Percentiles rank a stretch among this genome's conserved stretches.
Conservation (phyloP, 1,140 invertebrate species). For the Drosophila bocki region DNA sequence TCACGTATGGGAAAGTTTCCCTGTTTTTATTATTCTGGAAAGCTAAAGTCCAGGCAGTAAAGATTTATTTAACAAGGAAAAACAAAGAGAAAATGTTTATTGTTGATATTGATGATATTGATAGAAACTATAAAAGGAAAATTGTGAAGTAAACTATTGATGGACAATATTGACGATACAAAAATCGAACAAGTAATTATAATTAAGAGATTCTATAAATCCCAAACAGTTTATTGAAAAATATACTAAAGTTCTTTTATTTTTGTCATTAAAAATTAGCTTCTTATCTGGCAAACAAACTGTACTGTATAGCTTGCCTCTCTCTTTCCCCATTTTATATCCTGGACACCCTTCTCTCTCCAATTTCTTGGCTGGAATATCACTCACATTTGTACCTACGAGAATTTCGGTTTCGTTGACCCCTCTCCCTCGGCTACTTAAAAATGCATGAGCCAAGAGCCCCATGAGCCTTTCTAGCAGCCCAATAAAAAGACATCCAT, state of each 20-base stretch:
- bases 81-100: neutral
- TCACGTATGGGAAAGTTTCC: constrained; percentile 21
- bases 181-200: too few relatives aligned
- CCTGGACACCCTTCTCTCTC: too few relatives aligned
- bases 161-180: neutral
- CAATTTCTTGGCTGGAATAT: neutral
- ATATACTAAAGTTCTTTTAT: too few relatives aligned
- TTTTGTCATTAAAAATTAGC: too few relatives aligned
- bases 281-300: neutral
- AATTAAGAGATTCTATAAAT: too few relatives aligned
- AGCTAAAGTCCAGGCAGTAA: neutral
- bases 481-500: constrained; percentile 67
- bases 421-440: constrained; percentile 36
- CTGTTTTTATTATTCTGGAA: neutral
- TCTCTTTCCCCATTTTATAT: neutral
- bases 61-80: neutral
- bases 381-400: constrained; percentile 5
- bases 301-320: too few relatives aligned
- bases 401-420: constrained; percentile 29
- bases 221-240: too few relatives aligned
- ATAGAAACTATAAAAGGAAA: neutral
- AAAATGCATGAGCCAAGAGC: constrained; percentile 67
- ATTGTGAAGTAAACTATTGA: neutral
- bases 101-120: too few relatives aligned
- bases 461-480: constrained; percentile 39